These are phyloP conservation scores for Calephelis perditalis DNA, from an alignment of 2,888 invertebrate genomes.

Conservation along the genomic window DNA sequence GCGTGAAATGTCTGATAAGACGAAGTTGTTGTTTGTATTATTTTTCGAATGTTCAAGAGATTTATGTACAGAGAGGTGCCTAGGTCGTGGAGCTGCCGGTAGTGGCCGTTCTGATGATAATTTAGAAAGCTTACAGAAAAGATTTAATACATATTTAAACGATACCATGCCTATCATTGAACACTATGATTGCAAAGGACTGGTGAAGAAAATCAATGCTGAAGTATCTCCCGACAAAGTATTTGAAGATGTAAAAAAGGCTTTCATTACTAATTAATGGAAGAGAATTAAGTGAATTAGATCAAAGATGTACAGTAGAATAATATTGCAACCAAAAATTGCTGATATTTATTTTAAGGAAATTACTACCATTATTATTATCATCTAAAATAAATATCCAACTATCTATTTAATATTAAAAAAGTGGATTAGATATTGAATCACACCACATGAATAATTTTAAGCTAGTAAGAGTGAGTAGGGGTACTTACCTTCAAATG, in stretches of 20 bases:
- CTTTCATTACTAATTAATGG: conserved; percentile 60
- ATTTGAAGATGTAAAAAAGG: conserved; percentile 74
- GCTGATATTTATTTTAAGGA: neutral
- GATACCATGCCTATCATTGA: conserved; percentile 95
- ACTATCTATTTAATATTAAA: too few species aligned
- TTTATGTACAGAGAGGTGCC: conserved; percentile 90
- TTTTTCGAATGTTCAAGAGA: conserved; percentile 94
- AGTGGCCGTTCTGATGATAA: conserved; percentile 98
- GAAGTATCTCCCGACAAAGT: conserved; percentile 82
- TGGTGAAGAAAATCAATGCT: conserved; percentile 88
- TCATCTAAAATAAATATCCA: too few species aligned
- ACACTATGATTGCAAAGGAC: conserved; percentile 83
- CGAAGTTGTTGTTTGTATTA: conserved; percentile 90
- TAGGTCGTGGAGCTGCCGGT: conserved; percentile 90
- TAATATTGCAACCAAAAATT: neutral
- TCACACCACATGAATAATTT: too few species aligned
- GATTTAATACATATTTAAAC: conserved; percentile 90
- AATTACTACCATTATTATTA: too few species aligned
- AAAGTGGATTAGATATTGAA: too few species aligned
- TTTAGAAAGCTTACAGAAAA: conserved; percentile 88
- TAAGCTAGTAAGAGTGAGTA: too few species aligned
- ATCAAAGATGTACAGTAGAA: conserved; percentile 34
- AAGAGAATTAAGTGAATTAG: conserved; percentile 42
- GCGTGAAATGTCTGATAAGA: conserved; percentile 88
- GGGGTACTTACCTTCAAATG: too few species aligned